phyloP scores from a whole-genome alignment of 2,113 vertebrate species.

The Notechis scutatus region DNA sequence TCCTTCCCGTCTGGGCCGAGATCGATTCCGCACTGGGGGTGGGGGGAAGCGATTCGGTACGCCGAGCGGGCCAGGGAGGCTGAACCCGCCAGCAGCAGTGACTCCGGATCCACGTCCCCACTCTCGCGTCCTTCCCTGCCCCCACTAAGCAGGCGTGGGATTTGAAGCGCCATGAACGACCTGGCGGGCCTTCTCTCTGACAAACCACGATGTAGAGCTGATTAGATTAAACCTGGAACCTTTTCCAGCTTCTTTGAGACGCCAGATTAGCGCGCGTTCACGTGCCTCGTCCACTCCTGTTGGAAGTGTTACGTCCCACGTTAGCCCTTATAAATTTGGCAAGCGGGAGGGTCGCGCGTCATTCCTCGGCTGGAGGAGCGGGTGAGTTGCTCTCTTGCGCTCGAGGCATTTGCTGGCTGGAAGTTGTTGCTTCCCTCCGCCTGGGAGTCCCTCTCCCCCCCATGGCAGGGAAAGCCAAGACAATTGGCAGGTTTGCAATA shows the following conservation, averaged over 20 bases:
- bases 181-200: not conserved
- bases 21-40: not conserved
- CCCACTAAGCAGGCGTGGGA: not conserved
- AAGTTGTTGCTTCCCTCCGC: not conserved
- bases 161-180: not conserved
- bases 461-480: too few relatives aligned
- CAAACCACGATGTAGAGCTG: not conserved
- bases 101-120: not conserved
- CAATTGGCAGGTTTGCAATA: too few relatives aligned
- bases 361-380: not conserved
- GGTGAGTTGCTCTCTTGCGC: not conserved
- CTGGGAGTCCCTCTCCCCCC: too few relatives aligned
- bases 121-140: not conserved
- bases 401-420: not conserved
- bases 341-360: not conserved
- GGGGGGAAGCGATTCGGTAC: not conserved
- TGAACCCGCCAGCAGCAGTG: not conserved
- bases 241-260: not conserved
- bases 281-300: not conserved
- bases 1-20: not conserved
- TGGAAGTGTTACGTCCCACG: not conserved
- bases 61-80: not conserved
- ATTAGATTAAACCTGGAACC: not conserved
- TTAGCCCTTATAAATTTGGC: not conserved
- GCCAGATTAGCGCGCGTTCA: not conserved